A percentile compares a stretch with the other conserved stretches of the same genome.
Evolutionary conservation across 2,797 vertebrate genomes (phyloP).

Genomic region (Pogonophryne albipinna): DNA sequence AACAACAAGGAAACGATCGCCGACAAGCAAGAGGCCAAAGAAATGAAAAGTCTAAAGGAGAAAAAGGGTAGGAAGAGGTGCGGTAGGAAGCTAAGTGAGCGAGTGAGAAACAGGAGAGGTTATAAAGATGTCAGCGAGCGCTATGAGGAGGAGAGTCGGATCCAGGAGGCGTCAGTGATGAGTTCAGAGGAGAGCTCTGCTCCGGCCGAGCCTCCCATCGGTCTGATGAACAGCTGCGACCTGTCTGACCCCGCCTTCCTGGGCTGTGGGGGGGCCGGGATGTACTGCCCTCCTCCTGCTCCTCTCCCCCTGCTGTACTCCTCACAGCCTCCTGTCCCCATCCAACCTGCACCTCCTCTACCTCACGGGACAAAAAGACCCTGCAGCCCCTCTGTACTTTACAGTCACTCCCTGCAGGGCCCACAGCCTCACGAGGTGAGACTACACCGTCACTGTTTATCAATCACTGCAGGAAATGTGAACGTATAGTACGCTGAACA

Average conservation of each 20-base stretch:
- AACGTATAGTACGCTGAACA: not conserved
- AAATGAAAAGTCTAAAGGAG: constrained; percentile 39
- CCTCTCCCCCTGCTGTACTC: constrained; percentile 55
- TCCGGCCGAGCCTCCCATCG: constrained; percentile 48
- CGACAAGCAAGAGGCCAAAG: constrained; percentile 40
- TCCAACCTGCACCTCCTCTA: constrained; percentile 55
- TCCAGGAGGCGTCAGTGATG: constrained; percentile 28
- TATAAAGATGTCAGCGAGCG: constrained; percentile 30
- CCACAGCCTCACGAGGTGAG: constrained; percentile 75
- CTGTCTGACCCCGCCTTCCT: constrained; percentile 67
- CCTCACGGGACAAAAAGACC: constrained; percentile 65
- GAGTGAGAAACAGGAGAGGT: constrained; percentile 50
- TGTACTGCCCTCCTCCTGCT: constrained; percentile 50
- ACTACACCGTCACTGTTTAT: not conserved
- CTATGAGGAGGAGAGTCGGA: constrained; percentile 34
- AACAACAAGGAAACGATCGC: constrained; percentile 24
- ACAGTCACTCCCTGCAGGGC: constrained; percentile 50
- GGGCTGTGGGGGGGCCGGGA: constrained; percentile 46
- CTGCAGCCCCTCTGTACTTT: constrained; percentile 54
- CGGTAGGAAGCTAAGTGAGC: constrained; percentile 62
- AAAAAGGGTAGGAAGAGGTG: constrained; percentile 60
- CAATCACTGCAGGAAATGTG: not conserved
- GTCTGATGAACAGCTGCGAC: constrained; percentile 64
- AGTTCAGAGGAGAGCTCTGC: constrained; percentile 46
- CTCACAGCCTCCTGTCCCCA: constrained; percentile 47